phyloP scores from a whole-genome alignment of 2,888 invertebrate genomes.

The Sussaba pulchella region DNA sequence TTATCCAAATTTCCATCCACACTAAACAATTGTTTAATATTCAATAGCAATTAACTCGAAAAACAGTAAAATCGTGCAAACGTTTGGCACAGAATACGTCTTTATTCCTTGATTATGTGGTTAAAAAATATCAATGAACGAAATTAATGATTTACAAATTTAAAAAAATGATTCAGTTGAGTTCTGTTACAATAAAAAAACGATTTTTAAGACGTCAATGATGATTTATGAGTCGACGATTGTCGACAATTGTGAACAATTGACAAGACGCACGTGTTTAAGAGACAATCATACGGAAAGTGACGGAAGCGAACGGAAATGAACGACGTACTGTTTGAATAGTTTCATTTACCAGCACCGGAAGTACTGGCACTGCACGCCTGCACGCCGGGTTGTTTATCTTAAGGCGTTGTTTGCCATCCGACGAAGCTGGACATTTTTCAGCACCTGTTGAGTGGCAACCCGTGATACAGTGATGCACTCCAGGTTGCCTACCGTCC shows the following conservation, averaged over 20 bases:
- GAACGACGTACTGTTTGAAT: neutral
- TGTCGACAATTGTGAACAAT: neutral
- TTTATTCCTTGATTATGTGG: neutral
- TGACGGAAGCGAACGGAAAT: neutral
- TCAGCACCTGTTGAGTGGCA: too few relatives aligned
- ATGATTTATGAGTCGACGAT: constrained; percentile 6
- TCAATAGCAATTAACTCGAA: neutral
- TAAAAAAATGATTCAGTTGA: neutral
- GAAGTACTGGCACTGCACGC: too few relatives aligned
- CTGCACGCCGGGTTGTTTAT: too few relatives aligned
- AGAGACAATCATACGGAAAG: neutral
- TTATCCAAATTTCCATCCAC: neutral
- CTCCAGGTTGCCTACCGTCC: too few relatives aligned
- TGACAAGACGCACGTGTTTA: constrained; percentile 13
- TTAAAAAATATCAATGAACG: neutral
- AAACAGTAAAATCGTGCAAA: neutral
- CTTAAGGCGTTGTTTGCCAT: too few relatives aligned
- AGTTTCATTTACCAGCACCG: too few relatives aligned
- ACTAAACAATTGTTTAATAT: neutral
- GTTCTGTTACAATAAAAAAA: neutral
- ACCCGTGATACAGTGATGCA: too few relatives aligned
- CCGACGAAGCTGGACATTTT: too few relatives aligned
- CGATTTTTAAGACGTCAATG: neutral
- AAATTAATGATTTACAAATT: neutral
- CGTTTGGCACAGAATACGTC: neutral